Base-by-base conservation (phyloP, 2,888 invertebrate species). In the Calameuta pallipes region DNA sequence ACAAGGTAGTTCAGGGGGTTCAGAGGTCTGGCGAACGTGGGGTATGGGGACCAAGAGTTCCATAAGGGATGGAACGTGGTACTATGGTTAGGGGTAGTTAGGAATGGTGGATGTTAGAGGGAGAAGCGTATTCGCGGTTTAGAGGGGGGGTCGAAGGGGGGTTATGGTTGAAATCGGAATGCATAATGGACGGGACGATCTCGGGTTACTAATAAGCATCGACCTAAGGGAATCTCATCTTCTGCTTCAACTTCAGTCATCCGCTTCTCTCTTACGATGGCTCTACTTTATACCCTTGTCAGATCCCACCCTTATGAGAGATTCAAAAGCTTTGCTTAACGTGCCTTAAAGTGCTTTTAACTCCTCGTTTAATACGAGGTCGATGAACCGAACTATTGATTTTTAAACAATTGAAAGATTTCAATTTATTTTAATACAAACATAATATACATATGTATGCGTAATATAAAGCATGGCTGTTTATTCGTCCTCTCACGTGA, bases 151-250 rank as follows among this genome's bases (percentile, higher is more conserved):
- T 15, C 15, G 74, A 69, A 4, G 1, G 37, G 33, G 73, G 69
- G 36, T 69, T 74, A 69, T 36, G 71, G 41, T 76, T 35, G 69
- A 73, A 77, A 90, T 91, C 88, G 88, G 88, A 90, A 90, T 90
- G 88, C 89, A 86, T 90, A 90, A 91, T 91, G 87, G 89, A 87
- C 85, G 85, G 83, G 79, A 90, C 90, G 88, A 86, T 86, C 85
- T 83, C 83, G 86, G 90, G 83, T 89, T 91, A 89, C 89, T 90
- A 90, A 91, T 90, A 87, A 90, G 89, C 83, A 85, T 82, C 82
- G 83, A 81, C 83, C 82, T 75, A 74, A 56, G 81, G 75, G 78
- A 78, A 73, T 73, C 75, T 76, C 78, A 75, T 76, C 75, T 76
- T 73, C 75, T 78, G 56, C 56, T 56, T 56, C 23, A 56, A 56